Conservation (phyloP, 2,797 vertebrate species). For the Vespertilio murinus region DNA sequence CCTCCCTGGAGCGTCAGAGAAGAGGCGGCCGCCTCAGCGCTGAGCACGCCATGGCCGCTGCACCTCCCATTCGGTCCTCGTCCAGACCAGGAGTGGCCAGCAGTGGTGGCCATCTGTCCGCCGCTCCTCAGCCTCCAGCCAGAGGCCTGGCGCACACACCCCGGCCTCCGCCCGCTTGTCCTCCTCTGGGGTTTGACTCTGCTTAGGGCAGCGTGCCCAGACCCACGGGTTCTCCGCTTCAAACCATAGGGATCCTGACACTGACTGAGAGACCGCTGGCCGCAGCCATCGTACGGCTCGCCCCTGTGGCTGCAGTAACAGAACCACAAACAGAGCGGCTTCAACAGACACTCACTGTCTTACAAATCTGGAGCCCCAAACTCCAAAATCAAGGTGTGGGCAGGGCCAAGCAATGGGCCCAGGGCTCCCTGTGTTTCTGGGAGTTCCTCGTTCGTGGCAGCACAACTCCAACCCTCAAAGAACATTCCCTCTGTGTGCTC, state of each 20-base stretch:
- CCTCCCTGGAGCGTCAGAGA: background rate
- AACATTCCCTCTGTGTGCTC: background rate
- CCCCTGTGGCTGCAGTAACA: background rate
- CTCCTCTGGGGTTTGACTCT: background rate
- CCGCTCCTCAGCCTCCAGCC: background rate
- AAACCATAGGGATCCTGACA: background rate
- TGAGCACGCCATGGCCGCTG: constrained; percentile 50
- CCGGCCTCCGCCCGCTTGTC: background rate
- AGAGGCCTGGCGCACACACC: background rate
- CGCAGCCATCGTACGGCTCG: background rate
- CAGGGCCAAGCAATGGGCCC: too few species aligned
- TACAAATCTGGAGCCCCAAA: background rate
- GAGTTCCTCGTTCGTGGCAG: background rate
- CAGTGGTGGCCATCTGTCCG: constrained; percentile 57
- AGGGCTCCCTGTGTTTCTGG: background rate
- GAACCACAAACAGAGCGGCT: too few species aligned
- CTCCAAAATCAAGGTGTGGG: background rate
- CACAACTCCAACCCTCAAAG: rapidly evolving
- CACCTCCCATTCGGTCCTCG: constrained; percentile 48
- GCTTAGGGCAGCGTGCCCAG: background rate
- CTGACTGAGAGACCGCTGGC: background rate
- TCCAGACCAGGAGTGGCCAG: constrained; percentile 60
- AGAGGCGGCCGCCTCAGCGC: background rate
- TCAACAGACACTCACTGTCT: too few species aligned
- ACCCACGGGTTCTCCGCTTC: background rate